Conservation (phyloP, 2,113 vertebrate species). For the Amphilophus citrinellus region DNA sequence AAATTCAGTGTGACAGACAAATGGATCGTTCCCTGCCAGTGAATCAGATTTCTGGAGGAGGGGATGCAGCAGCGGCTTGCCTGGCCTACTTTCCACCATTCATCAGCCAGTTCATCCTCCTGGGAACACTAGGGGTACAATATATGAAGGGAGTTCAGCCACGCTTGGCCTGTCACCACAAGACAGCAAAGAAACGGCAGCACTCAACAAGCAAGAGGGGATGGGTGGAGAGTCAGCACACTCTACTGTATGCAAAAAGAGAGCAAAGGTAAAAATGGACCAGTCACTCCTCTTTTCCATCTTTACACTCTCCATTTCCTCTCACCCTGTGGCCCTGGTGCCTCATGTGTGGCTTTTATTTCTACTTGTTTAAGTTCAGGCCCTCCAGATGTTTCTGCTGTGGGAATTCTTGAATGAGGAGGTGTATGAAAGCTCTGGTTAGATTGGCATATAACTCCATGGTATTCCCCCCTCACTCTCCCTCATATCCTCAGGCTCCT, state of each 20-base stretch:
- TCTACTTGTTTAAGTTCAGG: constrained; percentile 22
- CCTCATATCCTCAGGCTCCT: constrained; percentile 59
- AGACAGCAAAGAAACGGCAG: constrained; percentile 57
- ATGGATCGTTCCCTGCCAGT: constrained; percentile 57
- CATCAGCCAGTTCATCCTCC: constrained; percentile 57
- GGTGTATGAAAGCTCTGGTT: constrained; percentile 34
- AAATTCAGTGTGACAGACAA: constrained; percentile 55
- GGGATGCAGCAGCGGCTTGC: constrained; percentile 45
- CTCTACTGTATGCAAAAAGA: constrained; percentile 43
- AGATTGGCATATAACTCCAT: constrained; percentile 52
- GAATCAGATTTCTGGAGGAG: constrained; percentile 58
- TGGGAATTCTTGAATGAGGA: constrained; percentile 41
- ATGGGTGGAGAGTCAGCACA: constrained; percentile 32
- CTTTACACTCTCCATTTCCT: constrained; percentile 40
- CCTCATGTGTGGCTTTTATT: constrained; percentile 12
- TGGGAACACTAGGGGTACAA: constrained; percentile 67
- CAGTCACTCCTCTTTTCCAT: constrained; percentile 40
- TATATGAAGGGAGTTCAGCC: constrained; percentile 65
- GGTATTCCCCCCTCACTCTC: constrained; percentile 22
- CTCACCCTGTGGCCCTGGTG: background rate
- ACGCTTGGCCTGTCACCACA: constrained; percentile 73
- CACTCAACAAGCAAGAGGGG: constrained; percentile 20
- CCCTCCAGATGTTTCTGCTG: constrained; percentile 57
- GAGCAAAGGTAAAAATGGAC: background rate
- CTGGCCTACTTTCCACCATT: constrained; percentile 79